phyloP scores from a whole-genome alignment of 1,140 invertebrate genomes.

The Mycetomoellerius zeteki region DNA sequence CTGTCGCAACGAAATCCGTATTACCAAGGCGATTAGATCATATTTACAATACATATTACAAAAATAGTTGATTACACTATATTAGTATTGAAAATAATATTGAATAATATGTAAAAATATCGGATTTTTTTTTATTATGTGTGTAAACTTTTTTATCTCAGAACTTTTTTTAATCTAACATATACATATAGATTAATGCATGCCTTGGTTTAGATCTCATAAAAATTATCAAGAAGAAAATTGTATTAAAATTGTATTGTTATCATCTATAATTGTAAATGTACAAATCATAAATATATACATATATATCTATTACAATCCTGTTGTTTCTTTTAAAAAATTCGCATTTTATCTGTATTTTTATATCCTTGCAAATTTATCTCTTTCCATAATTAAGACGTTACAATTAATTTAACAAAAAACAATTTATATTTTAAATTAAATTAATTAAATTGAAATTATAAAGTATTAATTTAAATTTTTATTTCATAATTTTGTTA shows the following conservation, averaged over 20 bases:
- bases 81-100: constrained; percentile 2
- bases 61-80: not conserved
- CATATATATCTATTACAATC: constrained; percentile 33
- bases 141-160: not conserved
- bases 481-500: no score
- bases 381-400: no score
- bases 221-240: constrained; percentile 1
- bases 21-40: not conserved
- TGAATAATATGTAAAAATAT: not conserved
- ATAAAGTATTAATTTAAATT: no score
- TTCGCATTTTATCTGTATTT: constrained; percentile 17
- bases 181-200: not conserved
- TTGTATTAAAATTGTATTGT: not conserved
- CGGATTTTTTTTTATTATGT: not conserved
- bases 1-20: constrained; percentile 23
- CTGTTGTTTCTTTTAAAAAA: constrained; percentile 58
- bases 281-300: constrained; percentile 59
- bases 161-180: not conserved
- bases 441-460: no score
- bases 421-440: no score
- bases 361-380: not conserved
- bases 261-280: constrained; percentile 41
- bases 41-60: not conserved
- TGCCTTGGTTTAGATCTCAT: constrained; percentile 8
- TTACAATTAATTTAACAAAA: no score